A percentile compares a stretch with the other conserved stretches of the same genome.
Evolutionary conservation across 2,888 invertebrate genomes (phyloP).

Genomic region (Tupiocoris notatus): DNA sequence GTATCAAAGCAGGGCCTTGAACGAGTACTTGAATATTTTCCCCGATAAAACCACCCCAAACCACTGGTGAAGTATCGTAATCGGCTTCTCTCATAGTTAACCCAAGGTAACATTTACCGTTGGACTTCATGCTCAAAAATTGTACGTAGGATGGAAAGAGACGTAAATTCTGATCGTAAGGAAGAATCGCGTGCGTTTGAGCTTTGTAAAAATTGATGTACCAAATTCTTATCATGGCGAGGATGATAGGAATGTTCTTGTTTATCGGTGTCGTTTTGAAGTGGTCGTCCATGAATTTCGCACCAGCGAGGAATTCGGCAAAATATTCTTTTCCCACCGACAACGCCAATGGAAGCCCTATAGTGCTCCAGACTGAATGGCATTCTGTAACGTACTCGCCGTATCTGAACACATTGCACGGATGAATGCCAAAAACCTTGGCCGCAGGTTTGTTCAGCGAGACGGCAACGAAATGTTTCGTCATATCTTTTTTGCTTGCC

Average conservation of each 20-base stretch:
- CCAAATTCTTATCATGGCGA: slow-evolving; percentile 89
- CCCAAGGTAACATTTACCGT: slow-evolving; percentile 72
- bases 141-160: slow-evolving; percentile 98
- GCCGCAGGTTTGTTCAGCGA: slow-evolving; percentile 90
- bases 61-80: slow-evolving; percentile 72
- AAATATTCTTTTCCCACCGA: slow-evolving; percentile 93
- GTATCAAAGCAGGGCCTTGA: slow-evolving; percentile 87
- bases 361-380: slow-evolving; percentile 97
- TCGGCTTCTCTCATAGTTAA: slow-evolving; percentile 60
- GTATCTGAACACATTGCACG: slow-evolving; percentile 83
- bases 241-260: slow-evolving; percentile 63
- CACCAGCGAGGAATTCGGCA: slow-evolving; percentile 83
- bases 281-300: slow-evolving; percentile 89
- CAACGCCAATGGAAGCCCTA: slow-evolving; percentile 91
- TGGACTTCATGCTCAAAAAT: slow-evolving; percentile 99
- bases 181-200: slow-evolving; percentile 91
- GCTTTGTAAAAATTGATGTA: slow-evolving; percentile 91
- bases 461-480: slow-evolving; percentile 17
- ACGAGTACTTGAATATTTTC: slow-evolving; percentile 99
- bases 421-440: slow-evolving; percentile 72
- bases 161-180: slow-evolving; percentile 97
- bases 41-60: slow-evolving; percentile 98
- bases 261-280: slow-evolving; percentile 70
- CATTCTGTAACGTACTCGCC: slow-evolving; percentile 77
- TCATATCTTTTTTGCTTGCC: slow-evolving; percentile 70